These are phyloP conservation scores for Labeo calbasu DNA, from an alignment of 2,797 vertebrate genomes.

Conservation along the genomic window DNA sequence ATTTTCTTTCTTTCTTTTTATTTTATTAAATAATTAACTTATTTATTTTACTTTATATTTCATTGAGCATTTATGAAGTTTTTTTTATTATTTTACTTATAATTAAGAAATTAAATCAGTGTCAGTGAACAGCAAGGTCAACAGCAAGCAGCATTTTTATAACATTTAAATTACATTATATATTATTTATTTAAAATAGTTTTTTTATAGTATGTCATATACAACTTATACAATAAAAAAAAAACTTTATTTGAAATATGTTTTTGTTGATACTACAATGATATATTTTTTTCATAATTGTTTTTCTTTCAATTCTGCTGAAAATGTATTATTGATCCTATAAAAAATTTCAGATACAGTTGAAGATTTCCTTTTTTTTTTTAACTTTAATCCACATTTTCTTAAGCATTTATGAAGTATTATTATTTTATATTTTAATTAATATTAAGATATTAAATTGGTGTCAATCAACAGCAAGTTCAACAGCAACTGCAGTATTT, in stretches of 20 bases:
- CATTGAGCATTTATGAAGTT: no score
- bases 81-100: no score
- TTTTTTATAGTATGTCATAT: neutral
- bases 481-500: neutral
- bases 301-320: neutral
- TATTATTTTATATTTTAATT: neutral
- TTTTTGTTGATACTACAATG: neutral
- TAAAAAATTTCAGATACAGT: neutral
- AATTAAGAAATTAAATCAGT: no score
- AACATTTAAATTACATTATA: no score
- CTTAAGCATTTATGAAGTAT: neutral
- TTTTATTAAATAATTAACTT: no score
- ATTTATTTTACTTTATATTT: neutral
- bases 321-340: neutral
- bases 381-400: neutral
- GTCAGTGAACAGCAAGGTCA: no score
- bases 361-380: neutral
- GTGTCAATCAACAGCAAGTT: no score
- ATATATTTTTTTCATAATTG: neutral
- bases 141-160: no score
- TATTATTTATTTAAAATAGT: no score
- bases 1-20: neutral
- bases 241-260: neutral
- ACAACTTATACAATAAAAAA: neutral
- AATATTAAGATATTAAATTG: neutral